Evolutionary conservation across 2,113 vertebrate species (phyloP).

Genomic region (Chionomys nivalis): DNA sequence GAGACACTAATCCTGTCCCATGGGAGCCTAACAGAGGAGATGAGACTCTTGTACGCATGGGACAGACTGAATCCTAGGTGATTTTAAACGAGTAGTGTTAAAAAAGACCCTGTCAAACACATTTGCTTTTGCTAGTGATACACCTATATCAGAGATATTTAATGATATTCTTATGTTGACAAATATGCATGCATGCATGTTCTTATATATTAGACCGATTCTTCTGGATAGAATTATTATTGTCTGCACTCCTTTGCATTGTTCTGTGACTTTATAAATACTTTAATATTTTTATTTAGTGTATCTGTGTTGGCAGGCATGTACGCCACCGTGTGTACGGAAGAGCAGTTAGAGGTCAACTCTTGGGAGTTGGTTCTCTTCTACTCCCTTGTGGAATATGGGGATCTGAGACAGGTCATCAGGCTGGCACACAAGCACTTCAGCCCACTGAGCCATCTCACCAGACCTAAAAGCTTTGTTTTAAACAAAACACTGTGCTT

Average conservation of each 20-base stretch:
- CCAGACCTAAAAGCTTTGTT: neutral
- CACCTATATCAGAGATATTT: neutral
- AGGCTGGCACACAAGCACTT: neutral
- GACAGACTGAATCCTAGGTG: neutral
- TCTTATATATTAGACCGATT: neutral
- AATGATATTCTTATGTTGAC: neutral
- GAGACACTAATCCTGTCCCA: neutral
- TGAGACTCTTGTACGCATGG: neutral
- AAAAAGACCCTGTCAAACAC: neutral
- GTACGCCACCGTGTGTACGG: neutral
- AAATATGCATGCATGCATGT: too few species aligned
- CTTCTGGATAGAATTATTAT: neutral
- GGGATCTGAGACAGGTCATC: neutral
- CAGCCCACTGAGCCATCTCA: neutral
- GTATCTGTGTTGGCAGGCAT: neutral
- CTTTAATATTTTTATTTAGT: neutral
- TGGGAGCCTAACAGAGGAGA: neutral
- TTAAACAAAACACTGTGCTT: neutral
- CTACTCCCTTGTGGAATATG: neutral
- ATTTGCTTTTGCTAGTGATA: neutral
- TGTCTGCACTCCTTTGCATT: neutral
- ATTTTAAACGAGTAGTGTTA: too few species aligned
- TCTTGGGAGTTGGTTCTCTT: neutral
- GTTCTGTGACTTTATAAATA: constrained; percentile 7
- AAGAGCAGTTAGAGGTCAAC: neutral